Evolutionary conservation across 1,140 invertebrate genomes (phyloP).

Genomic region (Rhopalosiphum padi): DNA sequence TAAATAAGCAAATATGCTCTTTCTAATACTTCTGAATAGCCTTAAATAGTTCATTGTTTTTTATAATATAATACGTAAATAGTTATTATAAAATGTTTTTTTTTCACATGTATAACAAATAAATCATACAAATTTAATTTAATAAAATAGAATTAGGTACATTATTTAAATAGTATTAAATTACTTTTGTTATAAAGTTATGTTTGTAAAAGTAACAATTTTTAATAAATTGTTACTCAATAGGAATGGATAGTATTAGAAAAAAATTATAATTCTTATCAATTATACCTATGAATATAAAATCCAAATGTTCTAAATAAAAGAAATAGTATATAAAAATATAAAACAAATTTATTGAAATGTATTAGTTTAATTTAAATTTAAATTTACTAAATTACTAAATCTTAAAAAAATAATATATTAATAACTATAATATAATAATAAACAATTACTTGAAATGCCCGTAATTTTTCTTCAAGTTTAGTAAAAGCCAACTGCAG

Average conservation of each 20-base stretch:
- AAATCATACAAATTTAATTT: background rate
- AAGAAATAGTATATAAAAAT: background rate
- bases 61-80: background rate
- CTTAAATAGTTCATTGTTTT: background rate
- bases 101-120: background rate
- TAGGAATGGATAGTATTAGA: background rate
- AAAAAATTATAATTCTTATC: background rate
- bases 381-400: background rate
- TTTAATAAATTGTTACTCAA: background rate
- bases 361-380: background rate
- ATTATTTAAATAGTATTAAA: background rate
- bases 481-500: constrained; percentile 87
- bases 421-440: background rate
- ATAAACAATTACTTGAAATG: constrained; percentile 72
- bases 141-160: background rate
- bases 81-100: background rate
- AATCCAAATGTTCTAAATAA: background rate
- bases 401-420: background rate
- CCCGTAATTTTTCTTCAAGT: constrained; percentile 88
- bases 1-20: background rate
- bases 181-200: background rate
- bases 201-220: background rate
- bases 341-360: background rate
- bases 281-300: background rate
- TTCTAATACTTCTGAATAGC: background rate